Evolutionary conservation across 2,888 invertebrate species (phyloP).

Genomic region (Agriopis marginaria): DNA sequence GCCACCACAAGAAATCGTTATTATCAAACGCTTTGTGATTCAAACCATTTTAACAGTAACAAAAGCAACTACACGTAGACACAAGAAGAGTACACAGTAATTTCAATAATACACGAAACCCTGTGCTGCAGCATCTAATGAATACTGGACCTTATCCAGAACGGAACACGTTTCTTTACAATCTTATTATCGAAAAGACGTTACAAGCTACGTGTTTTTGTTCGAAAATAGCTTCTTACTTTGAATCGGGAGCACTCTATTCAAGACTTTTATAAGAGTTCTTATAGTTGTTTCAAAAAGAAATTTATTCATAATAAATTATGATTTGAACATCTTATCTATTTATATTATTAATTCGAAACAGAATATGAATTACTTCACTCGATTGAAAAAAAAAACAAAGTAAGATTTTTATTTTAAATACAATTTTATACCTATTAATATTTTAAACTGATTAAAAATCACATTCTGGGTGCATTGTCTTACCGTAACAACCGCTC

Average conservation of each 20-base stretch:
- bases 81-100: conserved; percentile 2
- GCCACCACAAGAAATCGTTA: not conserved
- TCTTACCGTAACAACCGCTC: no score
- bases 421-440: no score
- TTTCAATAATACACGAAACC: conserved; percentile 24
- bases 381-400: no score
- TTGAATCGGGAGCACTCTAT: conserved; percentile 49
- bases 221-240: conserved; percentile 57
- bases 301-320: no score
- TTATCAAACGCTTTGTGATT: conserved; percentile 4
- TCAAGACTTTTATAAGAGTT: not conserved
- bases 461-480: no score
- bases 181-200: conserved; percentile 70
- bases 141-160: conserved; percentile 52
- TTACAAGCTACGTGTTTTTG: conserved; percentile 65
- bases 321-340: no score
- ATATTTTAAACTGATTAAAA: no score
- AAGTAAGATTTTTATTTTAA: no score
- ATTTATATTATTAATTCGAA: no score
- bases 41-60: not conserved
- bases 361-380: no score
- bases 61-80: not conserved
- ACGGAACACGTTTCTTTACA: conserved; percentile 58
- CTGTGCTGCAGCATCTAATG: conserved; percentile 45
- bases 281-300: no score